Percentiles rank a stretch among this genome's conserved stretches.
These are phyloP conservation scores for Stegostoma tigrinum DNA, from an alignment of 2,113 vertebrate species.

Conservation along the genomic window DNA sequence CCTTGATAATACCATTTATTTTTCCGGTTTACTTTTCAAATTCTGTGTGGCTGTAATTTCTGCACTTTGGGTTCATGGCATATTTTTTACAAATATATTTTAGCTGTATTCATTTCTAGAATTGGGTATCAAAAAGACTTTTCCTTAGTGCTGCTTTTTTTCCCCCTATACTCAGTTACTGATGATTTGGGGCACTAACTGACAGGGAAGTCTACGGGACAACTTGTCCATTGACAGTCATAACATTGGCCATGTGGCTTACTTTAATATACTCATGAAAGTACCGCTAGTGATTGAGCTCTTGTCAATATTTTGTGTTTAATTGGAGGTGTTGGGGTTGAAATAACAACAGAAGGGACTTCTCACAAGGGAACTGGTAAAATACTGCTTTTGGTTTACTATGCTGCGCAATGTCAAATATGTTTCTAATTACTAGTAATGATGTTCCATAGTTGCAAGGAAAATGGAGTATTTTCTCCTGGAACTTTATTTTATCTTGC, in stretches of 20 bases:
- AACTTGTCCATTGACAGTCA: not conserved
- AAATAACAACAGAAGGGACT: not conserved
- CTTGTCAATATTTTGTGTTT: not conserved
- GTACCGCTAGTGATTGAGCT: not conserved
- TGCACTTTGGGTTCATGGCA: not conserved
- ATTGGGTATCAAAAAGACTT: not conserved
- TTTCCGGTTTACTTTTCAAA: not conserved
- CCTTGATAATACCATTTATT: not conserved
- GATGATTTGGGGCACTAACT: not conserved
- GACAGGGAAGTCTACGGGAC: not conserved
- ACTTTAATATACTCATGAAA: not conserved
- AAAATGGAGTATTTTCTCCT: not conserved
- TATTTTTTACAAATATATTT: not conserved
- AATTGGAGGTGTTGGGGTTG: not conserved
- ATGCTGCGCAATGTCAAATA: not conserved
- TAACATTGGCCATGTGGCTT: not conserved
- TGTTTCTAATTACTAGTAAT: not conserved
- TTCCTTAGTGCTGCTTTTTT: not conserved
- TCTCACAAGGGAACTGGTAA: not conserved
- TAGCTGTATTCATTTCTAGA: not conserved
- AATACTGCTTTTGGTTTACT: not conserved
- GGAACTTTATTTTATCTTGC: not conserved
- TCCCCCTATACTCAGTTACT: no score
- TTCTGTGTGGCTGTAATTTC: no score
- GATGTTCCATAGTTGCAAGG: not conserved